Evolutionary conservation across 2,888 invertebrate genomes (phyloP).

Genomic region (Barypeithes pellucidus): DNA sequence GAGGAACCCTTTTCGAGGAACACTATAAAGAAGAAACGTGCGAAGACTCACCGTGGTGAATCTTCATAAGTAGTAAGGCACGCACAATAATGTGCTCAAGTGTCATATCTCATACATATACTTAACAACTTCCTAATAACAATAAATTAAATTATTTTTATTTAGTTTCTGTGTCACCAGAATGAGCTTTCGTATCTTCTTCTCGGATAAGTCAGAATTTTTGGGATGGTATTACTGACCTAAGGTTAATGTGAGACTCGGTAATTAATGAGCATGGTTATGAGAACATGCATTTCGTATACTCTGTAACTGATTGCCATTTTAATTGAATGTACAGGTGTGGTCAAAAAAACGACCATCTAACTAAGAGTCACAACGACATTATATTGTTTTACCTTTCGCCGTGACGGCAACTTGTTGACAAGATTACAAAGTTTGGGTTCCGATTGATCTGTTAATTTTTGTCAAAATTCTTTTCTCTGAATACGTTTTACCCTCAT

Average conservation of each 20-base stretch:
- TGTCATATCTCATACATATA: slow-evolving; percentile 57
- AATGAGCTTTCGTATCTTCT: slow-evolving; percentile 43
- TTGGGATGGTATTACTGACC: slow-evolving; percentile 28
- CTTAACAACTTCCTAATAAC: slow-evolving; percentile 60
- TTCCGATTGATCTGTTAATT: no score
- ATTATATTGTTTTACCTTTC: no score
- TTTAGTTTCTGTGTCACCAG: slow-evolving; percentile 47
- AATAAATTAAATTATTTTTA: slow-evolving; percentile 52
- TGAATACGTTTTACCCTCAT: no score
- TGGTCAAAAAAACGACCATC: no score
- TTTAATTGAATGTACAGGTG: background rate
- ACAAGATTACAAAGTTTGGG: no score
- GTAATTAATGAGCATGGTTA: slow-evolving; percentile 20
- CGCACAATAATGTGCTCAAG: slow-evolving; percentile 59
- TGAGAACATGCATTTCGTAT: slow-evolving; percentile 15
- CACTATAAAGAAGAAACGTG: background rate
- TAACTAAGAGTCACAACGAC: no score
- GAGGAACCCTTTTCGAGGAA: no score
- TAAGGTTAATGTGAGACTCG: slow-evolving; percentile 10
- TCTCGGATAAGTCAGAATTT: slow-evolving; percentile 13
- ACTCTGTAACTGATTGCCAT: slow-evolving; percentile 8
- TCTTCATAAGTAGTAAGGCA: slow-evolving; percentile 58
- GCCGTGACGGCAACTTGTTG: no score
- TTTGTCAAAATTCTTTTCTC: no score
- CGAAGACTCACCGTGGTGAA: slow-evolving; percentile 50